These are phyloP conservation scores for Chaetura pelagica DNA, from an alignment of 2,113 vertebrate genomes.

Conservation along the genomic window DNA sequence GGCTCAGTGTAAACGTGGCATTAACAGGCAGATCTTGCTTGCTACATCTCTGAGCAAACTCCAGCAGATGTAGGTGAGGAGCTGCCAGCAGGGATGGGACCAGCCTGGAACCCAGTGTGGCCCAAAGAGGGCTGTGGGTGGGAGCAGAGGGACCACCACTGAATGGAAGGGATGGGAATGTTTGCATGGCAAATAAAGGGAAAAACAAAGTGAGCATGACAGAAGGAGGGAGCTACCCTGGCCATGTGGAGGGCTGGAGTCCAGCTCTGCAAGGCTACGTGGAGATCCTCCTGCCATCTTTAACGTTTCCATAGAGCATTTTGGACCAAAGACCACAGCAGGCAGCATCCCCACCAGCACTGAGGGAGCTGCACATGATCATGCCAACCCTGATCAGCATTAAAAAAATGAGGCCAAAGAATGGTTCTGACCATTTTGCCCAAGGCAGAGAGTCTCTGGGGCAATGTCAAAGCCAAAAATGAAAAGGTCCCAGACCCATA, in stretches of 20 bases:
- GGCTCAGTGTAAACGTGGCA: neutral
- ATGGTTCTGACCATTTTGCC: neutral
- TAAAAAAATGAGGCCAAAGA: neutral
- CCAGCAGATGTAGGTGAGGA: neutral
- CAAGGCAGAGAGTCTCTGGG: neutral
- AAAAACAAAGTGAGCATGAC: rapidly evolving
- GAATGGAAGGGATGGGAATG: neutral
- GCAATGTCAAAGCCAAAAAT: neutral
- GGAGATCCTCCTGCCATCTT: neutral
- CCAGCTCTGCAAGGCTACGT: neutral
- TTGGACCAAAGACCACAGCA: neutral
- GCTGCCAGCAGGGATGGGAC: rapidly evolving
- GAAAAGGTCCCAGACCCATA: neutral
- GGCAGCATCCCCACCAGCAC: too few species aligned
- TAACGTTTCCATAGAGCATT: rapidly evolving
- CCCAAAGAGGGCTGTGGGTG: rapidly evolving
- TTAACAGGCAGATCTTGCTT: neutral
- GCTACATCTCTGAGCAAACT: neutral
- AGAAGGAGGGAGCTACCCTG: neutral
- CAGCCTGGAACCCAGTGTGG: neutral
- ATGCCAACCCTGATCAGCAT: neutral
- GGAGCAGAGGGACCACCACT: neutral
- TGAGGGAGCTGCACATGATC: neutral
- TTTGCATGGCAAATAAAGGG: rapidly evolving
- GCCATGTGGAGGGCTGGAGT: neutral